Evolutionary conservation across 2,888 invertebrate species (phyloP), one percentile per base, ranked within the genome.

Genomic region (Linyphia triangularis): DNA sequence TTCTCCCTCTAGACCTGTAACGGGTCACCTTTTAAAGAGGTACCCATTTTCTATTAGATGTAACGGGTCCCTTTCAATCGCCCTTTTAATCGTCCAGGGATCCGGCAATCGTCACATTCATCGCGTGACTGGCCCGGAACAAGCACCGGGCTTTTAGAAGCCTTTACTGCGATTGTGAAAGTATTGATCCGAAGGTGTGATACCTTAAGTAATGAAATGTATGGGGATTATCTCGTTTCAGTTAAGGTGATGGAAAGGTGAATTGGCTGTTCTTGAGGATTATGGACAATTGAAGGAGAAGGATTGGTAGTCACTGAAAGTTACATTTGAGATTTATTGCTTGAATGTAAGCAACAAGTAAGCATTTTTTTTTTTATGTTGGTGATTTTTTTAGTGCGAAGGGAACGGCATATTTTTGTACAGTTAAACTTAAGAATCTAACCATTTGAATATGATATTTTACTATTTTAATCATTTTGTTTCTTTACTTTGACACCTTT

Each of bases 131-230:
- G 37, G 22, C 28, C 22, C 51, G 19, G 59, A 37, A 70, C 57
- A 57, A 70, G 28, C 37, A 59, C n/a, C 33, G 81, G 22, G 19
- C n/a, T 69, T 59, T 51, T 24, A 10, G n/a, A 16, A 30, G 43
- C 51, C 59, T 67, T 43, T 19, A 70, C 59, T 26, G 69, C 57
- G 59, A 59, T 26, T 16, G 51, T 22, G 28, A 51, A 16, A 22
- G 10, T 57, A 81, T 81, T 57, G 70, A 81, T 81, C 69, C 16
- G 40, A n/a, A 10, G n/a, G 63, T 43, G 63, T 24, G 37, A 59
- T 43, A 65, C 69, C 24, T 51, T 24, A 33, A 37, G 57, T 33
- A 81, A 81, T 81, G 69, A 67, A 81, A 81, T 37, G 59, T 69
- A n/a, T n/a, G n/a, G 30, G 37, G 69, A 70, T 61, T 70, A 81